phyloP scores from a whole-genome alignment of 1,140 invertebrate genomes.

The Oryctes rhinoceros region DNA sequence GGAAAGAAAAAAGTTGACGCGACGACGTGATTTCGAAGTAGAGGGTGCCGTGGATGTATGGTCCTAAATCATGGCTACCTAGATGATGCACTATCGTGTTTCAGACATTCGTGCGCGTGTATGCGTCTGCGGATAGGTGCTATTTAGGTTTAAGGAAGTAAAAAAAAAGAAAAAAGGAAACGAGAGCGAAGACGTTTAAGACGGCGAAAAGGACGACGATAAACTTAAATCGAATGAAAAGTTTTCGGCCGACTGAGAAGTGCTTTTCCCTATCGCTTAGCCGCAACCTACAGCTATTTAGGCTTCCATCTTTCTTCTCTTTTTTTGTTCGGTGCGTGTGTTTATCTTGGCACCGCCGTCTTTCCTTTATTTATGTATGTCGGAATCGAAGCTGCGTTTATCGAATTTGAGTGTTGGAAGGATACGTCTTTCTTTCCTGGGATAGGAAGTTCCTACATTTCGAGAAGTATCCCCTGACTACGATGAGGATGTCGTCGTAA shows the following conservation, averaged over 20 bases:
- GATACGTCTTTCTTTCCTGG: too few species aligned
- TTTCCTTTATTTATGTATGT: conserved; percentile 5
- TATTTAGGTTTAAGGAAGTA: not conserved
- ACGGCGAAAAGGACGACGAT: not conserved
- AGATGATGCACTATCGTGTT: not conserved
- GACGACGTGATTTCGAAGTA: conserved; percentile 18
- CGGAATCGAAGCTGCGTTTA: not conserved
- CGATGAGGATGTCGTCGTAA: too few species aligned
- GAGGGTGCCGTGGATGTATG: not conserved
- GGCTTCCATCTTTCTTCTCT: not conserved
- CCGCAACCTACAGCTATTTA: not conserved
- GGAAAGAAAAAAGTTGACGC: not conserved
- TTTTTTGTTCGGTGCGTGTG: not conserved
- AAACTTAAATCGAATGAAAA: conserved; percentile 38
- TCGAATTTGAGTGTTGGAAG: not conserved
- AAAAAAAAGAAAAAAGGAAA: not conserved
- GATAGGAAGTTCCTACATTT: too few species aligned
- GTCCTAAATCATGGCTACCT: too few species aligned
- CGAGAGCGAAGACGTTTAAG: not conserved
- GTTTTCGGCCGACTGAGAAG: not conserved
- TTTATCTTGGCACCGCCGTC: not conserved
- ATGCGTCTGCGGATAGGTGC: not conserved
- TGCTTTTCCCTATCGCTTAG: conserved; percentile 1
- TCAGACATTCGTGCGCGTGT: not conserved
- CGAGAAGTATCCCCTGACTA: too few species aligned